Evolutionary conservation across 2,113 vertebrate genomes (phyloP).

Genomic region (Hippocampus abdominalis): DNA sequence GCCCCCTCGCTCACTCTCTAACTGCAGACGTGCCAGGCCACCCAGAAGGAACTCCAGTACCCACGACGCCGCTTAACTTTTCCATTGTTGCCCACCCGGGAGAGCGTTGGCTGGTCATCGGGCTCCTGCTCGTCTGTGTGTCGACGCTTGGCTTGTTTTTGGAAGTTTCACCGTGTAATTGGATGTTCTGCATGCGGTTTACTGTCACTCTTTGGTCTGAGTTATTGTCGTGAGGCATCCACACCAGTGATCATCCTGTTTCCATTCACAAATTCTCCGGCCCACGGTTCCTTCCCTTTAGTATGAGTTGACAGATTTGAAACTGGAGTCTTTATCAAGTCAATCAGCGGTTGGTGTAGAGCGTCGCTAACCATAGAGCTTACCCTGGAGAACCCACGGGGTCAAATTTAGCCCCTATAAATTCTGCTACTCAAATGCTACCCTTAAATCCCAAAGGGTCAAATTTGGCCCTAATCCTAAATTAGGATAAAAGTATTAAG

Average conservation of each 20-base stretch:
- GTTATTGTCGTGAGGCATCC: constrained; percentile 9
- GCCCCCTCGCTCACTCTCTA: constrained; percentile 16
- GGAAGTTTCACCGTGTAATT: constrained; percentile 1
- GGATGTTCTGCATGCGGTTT: constrained; percentile 27
- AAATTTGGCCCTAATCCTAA: no score
- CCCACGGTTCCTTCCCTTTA: background rate
- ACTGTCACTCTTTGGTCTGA: constrained; percentile 19
- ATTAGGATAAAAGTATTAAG: no score
- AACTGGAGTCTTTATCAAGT: background rate
- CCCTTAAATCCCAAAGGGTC: no score
- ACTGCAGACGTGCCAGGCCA: constrained; percentile 53
- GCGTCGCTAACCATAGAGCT: no score
- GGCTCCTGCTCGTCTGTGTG: constrained; percentile 9
- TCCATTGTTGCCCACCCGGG: constrained; percentile 36
- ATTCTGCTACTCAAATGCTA: no score
- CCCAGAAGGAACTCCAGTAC: constrained; percentile 50
- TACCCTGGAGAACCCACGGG: no score
- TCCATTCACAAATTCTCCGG: constrained; percentile 9
- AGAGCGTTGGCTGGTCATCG: constrained; percentile 11
- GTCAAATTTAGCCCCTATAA: no score
- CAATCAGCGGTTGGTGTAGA: background rate
- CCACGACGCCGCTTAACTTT: constrained; percentile 21
- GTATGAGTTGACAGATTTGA: background rate
- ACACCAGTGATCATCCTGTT: constrained; percentile 16
- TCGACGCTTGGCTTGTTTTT: constrained; percentile 35